Conservation (phyloP, 2,888 invertebrate species). For the Meandrusa payeni region DNA sequence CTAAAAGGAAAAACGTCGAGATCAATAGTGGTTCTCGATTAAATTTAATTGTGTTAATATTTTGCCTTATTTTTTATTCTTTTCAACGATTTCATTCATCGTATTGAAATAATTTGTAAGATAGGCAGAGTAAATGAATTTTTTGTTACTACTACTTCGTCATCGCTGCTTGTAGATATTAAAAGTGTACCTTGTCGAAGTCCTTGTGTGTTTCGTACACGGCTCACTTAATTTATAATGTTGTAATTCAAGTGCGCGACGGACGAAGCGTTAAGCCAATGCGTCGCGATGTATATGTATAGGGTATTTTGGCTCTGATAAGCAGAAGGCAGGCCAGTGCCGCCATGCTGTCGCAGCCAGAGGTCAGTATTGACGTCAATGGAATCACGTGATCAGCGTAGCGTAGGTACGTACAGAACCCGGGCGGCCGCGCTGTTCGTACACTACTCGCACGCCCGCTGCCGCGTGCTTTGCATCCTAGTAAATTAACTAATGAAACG, state of each 20-base stretch:
- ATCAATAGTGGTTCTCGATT: too few relatives aligned
- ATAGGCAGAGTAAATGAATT: too few relatives aligned
- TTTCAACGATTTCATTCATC: too few relatives aligned
- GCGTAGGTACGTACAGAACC: conserved; percentile 44
- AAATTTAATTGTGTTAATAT: too few relatives aligned
- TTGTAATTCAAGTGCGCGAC: conserved; percentile 23
- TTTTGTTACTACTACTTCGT: too few relatives aligned
- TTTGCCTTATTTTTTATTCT: too few relatives aligned
- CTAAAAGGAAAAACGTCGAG: too few relatives aligned
- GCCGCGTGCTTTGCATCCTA: background rate
- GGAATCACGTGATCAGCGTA: conserved; percentile 81
- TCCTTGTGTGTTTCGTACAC: conserved; percentile 9
- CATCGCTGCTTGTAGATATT: too few relatives aligned
- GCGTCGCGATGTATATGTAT: conserved; percentile 44
- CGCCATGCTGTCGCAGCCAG: conserved; percentile 66
- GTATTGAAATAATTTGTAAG: too few relatives aligned
- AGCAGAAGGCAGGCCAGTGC: conserved; percentile 64
- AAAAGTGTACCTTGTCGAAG: background rate
- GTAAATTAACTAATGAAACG: too few relatives aligned
- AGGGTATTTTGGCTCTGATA: conserved; percentile 70
- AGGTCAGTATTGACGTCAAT: conserved; percentile 89
- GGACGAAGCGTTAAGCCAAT: conserved; percentile 28
- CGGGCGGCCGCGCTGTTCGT: conserved; percentile 35
- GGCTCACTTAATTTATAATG: conserved; percentile 16
- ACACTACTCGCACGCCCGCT: conserved; percentile 1